Evolutionary conservation across 2,888 invertebrate genomes (phyloP).

Genomic region (Norana najaformis): DNA sequence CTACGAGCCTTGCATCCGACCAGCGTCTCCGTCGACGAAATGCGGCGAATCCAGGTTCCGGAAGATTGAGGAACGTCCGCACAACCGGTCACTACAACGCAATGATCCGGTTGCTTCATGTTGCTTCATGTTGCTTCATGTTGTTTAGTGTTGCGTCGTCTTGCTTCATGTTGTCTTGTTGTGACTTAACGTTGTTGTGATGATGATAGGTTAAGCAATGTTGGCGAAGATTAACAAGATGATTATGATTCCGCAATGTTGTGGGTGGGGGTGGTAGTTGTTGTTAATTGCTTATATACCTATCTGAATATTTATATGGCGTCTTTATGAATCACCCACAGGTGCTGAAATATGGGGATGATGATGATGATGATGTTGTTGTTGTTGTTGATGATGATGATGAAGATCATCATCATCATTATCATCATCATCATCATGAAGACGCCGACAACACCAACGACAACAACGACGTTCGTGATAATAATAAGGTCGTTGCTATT

Average conservation of each 20-base stretch:
- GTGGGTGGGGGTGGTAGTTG: neutral
- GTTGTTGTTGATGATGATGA: neutral
- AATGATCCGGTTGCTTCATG: neutral
- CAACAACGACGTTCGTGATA: neutral
- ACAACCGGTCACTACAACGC: constrained; percentile 22
- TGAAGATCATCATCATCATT: neutral
- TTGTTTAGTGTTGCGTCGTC: no score
- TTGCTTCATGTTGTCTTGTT: no score
- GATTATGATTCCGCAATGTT: neutral
- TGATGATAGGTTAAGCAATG: neutral
- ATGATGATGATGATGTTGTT: neutral
- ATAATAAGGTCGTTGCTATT: neutral
- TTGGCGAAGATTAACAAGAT: no score
- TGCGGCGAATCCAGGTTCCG: constrained; percentile 15
- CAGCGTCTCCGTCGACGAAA: neutral
- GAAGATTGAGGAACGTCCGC: neutral
- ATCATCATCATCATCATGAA: neutral
- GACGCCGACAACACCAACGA: neutral
- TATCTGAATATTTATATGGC: no score
- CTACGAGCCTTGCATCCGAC: constrained; percentile 15
- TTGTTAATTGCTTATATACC: neutral
- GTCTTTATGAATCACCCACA: no score
- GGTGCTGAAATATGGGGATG: no score
- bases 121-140: neutral
- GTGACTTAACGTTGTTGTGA: neutral